Conservation (phyloP, 2,888 invertebrate species). For the Lasioglossum malachurum region DNA sequence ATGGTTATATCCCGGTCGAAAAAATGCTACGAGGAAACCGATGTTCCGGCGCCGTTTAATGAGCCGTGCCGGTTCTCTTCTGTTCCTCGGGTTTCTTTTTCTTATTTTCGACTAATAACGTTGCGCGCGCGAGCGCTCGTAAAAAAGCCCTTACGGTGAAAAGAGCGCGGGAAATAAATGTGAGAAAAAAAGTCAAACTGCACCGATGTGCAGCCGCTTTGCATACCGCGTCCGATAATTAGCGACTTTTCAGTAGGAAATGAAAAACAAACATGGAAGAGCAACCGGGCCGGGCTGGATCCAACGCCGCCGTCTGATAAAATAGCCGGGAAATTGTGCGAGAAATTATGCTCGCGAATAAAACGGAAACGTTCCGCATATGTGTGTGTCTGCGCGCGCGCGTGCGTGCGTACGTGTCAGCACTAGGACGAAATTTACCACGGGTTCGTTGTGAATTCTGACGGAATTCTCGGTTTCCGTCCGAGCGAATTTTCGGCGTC, state of each 20-base stretch:
- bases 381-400: background rate
- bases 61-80: conserved; percentile 49
- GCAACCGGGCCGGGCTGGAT: conserved; percentile 27
- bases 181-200: background rate
- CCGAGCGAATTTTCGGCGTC: conserved; percentile 17
- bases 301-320: conserved; percentile 26
- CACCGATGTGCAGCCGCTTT: conserved; percentile 14
- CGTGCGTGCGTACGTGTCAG: background rate
- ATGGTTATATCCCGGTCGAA: conserved; percentile 58
- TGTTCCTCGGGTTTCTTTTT: conserved; percentile 25
- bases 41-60: conserved; percentile 62
- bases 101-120: conserved; percentile 40
- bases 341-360: background rate
- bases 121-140: conserved; percentile 22
- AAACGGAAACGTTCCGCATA: background rate
- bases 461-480: background rate
- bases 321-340: conserved; percentile 45
- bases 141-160: conserved; percentile 30
- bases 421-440: background rate
- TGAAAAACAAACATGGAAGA: conserved; percentile 46
- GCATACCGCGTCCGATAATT: conserved; percentile 60
- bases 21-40: conserved; percentile 53
- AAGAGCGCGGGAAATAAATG: conserved; percentile 1
- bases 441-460: background rate
- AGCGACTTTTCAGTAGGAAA: conserved; percentile 57